Evolutionary conservation across 2,888 invertebrate species (phyloP), one percentile per base, ranked within the genome.

Genomic region (Brachyptera risi): DNA sequence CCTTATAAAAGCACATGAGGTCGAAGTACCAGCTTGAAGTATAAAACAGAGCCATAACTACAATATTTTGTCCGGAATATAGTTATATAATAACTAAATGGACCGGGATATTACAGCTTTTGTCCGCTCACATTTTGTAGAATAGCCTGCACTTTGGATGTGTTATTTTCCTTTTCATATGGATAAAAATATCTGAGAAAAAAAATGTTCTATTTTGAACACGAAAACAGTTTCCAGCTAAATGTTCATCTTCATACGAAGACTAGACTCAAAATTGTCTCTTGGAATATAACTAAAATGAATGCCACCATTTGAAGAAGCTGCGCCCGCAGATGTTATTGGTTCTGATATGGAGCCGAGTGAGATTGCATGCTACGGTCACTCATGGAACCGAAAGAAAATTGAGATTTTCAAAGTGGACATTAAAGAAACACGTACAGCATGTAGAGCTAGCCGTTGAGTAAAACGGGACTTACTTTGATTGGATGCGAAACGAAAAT

Each of bases 401-500:
- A 47, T 47, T 47, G 47, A 47, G 47, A 47, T 47, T 47, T 47
- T n/a, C 23, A 47, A 47, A 47, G 47, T 47, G 47, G 47, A n/a
- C 21, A 47, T 9, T 23, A 47, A 47, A 47, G 24, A 11, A 47
- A 17, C 42, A 7, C 19, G 42, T 42, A 15, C 17, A 42, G n/a
- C n/a, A n/a, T n/a, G n/a, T n/a, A n/a, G n/a, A n/a, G n/a, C n/a
- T n/a, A n/a, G n/a, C n/a, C n/a, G n/a, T n/a, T n/a, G n/a, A n/a
- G n/a, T n/a, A n/a, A n/a, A n/a, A n/a, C n/a, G n/a, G n/a, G n/a
- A n/a, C n/a, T n/a, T 11, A 31, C 11, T 31, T 31, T 31, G 31
- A 31, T 31, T 31, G 31, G 31, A 31, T 5, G 7, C 31, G n/a
- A n/a, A n/a, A n/a, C n/a, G n/a, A n/a, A n/a, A n/a, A n/a, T n/a